Percentiles rank a stretch among this genome's conserved stretches.
Evolutionary conservation across 2,888 invertebrate species (phyloP).

Genomic region (Cheilosia variabilis): DNA sequence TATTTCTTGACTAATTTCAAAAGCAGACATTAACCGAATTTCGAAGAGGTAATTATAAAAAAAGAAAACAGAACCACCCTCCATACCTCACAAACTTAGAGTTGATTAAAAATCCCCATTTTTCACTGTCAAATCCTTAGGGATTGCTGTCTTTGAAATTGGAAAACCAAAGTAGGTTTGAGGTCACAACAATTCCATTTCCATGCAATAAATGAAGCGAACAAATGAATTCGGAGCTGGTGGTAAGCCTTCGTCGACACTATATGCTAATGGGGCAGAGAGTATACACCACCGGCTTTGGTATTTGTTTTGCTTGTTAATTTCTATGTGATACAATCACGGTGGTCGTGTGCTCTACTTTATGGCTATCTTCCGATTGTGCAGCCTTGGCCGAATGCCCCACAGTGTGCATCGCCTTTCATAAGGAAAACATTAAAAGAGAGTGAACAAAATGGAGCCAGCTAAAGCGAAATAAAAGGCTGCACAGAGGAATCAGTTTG

Average conservation of each 20-base stretch:
- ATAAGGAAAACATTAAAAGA: conserved; percentile 8
- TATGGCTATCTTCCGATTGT: conserved; percentile 58
- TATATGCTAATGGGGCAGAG: no score
- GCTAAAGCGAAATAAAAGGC: conserved; percentile 23
- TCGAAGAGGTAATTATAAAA: no score
- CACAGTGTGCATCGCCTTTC: conserved; percentile 50
- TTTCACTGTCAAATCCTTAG: no score
- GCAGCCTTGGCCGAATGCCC: conserved; percentile 73
- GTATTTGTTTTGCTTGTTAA: conserved; percentile 66
- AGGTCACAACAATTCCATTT: conserved; percentile 55
- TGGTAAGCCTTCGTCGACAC: conserved; percentile 4
- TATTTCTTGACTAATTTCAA: no score
- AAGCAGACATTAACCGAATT: no score
- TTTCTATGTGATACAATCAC: conserved; percentile 63
- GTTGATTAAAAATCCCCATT: no score
- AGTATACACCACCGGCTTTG: conserved; percentile 1
- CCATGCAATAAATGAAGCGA: conserved; percentile 50
- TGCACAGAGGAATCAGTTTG: conserved; percentile 24
- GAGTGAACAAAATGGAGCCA: background rate
- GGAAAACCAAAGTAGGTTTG: conserved; percentile 15
- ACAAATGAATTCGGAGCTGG: conserved; percentile 25
- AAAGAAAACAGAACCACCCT: no score
- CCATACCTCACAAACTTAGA: no score
- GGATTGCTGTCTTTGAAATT: no score
- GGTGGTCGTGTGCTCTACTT: conserved; percentile 64